Conservation (phyloP, 1,140 invertebrate species). For the Thaumetopoea pityocampa region DNA sequence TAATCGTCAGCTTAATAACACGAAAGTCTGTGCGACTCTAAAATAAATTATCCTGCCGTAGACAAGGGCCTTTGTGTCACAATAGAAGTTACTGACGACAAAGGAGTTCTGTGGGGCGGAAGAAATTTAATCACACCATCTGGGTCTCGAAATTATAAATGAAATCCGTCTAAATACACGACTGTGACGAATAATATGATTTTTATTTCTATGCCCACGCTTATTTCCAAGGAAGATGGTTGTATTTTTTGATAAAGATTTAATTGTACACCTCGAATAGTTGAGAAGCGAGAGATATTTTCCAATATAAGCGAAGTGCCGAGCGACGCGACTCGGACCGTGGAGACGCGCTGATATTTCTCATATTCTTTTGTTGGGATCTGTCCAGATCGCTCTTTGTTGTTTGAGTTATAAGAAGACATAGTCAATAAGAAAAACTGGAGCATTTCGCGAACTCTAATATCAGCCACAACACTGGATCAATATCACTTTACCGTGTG, state of each 20-base stretch:
- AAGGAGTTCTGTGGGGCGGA: constrained; percentile 26
- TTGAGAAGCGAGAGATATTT: constrained; percentile 47
- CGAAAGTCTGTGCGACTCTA: constrained; percentile 18
- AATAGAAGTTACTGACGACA: constrained; percentile 31
- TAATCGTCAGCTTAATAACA: constrained; percentile 18
- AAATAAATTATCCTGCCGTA: constrained; percentile 31
- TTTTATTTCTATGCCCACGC: too few species aligned
- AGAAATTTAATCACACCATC: constrained; percentile 40
- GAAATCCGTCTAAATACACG: constrained; percentile 19
- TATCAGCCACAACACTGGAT: constrained; percentile 25
- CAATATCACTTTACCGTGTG: too few species aligned
- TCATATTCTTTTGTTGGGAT: constrained; percentile 64
- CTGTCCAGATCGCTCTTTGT: constrained; percentile 51
- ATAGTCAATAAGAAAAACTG: constrained; percentile 48
- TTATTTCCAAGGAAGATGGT: too few species aligned
- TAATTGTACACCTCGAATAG: constrained; percentile 43
- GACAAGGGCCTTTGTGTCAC: constrained; percentile 30
- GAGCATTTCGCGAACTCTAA: constrained; percentile 49
- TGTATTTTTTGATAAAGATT: constrained; percentile 47
- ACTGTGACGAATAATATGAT: too few species aligned
- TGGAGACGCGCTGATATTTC: constrained; percentile 57
- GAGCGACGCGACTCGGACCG: constrained; percentile 54
- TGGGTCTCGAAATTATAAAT: constrained; percentile 36
- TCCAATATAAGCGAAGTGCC: constrained; percentile 54
- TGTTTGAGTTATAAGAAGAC: constrained; percentile 50